These are phyloP conservation scores for Argyra leucocephala DNA, from an alignment of 2,888 invertebrate species.

Conservation along the genomic window DNA sequence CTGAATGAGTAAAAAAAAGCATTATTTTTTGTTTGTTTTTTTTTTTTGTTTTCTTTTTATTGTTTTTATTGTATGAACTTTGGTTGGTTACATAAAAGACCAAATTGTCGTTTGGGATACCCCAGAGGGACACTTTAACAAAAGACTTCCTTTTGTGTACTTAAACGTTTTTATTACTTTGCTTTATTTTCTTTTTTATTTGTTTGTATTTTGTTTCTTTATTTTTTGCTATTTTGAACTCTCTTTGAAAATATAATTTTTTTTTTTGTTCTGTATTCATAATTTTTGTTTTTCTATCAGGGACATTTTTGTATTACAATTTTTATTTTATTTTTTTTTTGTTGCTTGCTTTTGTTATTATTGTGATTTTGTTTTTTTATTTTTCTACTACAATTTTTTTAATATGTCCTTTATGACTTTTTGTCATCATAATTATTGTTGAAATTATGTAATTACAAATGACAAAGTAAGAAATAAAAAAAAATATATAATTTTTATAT, in stretches of 20 bases:
- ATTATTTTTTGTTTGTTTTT: neutral
- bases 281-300: neutral
- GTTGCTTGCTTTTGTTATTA: too few relatives aligned
- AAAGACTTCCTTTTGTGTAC: constrained; percentile 4
- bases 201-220: neutral
- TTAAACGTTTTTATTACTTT: constrained; percentile 3
- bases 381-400: neutral
- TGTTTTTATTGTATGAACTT: too few relatives aligned
- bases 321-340: constrained; percentile 1
- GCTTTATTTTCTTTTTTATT: neutral
- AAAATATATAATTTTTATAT: too few relatives aligned
- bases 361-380: too few relatives aligned
- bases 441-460: neutral
- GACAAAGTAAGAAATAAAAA: too few relatives aligned
- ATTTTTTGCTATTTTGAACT: neutral
- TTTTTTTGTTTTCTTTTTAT: too few relatives aligned
- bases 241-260: neutral
- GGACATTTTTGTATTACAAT: neutral
- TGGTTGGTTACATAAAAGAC: neutral
- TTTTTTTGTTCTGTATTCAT: neutral
- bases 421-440: constrained; percentile 6
- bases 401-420: neutral
- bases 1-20: neutral
- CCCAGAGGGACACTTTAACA: constrained; percentile 1
- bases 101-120: neutral